Base-by-base conservation (phyloP, 1,140 invertebrate species). In the Harpegnathos saltator region DNA sequence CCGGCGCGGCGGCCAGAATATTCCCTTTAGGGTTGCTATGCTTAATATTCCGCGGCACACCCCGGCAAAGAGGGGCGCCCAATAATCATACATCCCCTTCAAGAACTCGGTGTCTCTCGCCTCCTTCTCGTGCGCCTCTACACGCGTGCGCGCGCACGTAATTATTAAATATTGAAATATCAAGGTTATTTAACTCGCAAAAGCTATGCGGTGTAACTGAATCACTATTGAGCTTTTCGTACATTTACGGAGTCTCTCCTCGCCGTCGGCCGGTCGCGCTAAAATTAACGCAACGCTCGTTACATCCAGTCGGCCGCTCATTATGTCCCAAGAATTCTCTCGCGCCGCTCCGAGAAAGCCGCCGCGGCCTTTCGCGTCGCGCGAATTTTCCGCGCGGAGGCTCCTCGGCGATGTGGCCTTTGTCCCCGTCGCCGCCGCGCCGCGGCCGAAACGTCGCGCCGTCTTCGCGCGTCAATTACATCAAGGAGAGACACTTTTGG, bases 71-170 rank as follows among this genome's bases (percentile, higher is more conserved):
- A 72, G 85, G 80, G 80, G 66, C 84, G 72, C 52, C 58, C 84
- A 75, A 91, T 90, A 92, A 93, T 93, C 92, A 92, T 92, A 92
- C 90, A 91, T 93, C 92, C 92, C 91, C 91, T 93, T 92, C 24
- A 92, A 93, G 87, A 75, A 74, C 52, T 50, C 74, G 52, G 63
- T 71, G 59, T 80, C 50, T 61, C 68, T 58, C 85, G 66, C 72
- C 50, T 80, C 68, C 71, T 74, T 85, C 78, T 88, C 68, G 69
- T 83, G 9, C 7, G 83, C n/a, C n/a, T n/a, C n/a, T n/a, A n/a
- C n/a, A n/a, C n/a, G n/a, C n/a, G n/a, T n/a, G n/a, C n/a, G n/a
- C n/a, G 69, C 58, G 44, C 69, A 78, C 72, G 54, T 69, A 88
- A 71, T 83, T 68, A 68, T 77, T 69, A 78, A n/a, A 78, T 69